Evolutionary conservation across 2,888 invertebrate genomes (phyloP).

Genomic region (Drosophila macrospina): DNA sequence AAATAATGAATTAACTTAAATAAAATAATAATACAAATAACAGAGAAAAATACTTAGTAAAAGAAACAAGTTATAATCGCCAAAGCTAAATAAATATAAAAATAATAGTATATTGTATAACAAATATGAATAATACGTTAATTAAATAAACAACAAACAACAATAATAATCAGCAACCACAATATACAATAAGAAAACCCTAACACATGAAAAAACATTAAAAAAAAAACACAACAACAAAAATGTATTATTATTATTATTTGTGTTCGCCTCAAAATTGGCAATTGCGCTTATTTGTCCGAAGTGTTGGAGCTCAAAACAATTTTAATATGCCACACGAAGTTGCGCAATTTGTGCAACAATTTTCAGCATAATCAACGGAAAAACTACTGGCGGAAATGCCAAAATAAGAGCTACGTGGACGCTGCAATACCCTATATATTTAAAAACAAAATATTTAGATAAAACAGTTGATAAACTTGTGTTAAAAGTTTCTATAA

Average conservation of each 20-base stretch:
- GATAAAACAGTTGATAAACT: too few species aligned
- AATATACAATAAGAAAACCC: slow-evolving; percentile 2
- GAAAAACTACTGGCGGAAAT: slow-evolving; percentile 23
- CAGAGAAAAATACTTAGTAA: background rate
- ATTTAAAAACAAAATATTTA: too few species aligned
- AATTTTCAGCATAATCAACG: slow-evolving; percentile 39
- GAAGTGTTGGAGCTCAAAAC: slow-evolving; percentile 40
- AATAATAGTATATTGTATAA: too few species aligned
- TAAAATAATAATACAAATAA: too few species aligned
- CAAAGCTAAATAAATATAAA: background rate
- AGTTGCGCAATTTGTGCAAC: slow-evolving; percentile 49
- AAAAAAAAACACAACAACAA: background rate
- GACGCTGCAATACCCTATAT: slow-evolving; percentile 27
- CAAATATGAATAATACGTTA: background rate
- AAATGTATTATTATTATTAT: slow-evolving; percentile 18
- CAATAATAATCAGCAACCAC: background rate
- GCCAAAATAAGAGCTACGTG: background rate
- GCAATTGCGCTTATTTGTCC: slow-evolving; percentile 32
- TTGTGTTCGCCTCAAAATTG: slow-evolving; percentile 30
- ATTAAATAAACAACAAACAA: background rate
- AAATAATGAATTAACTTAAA: too few species aligned
- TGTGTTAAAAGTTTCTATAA: too few species aligned
- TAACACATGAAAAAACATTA: slow-evolving; percentile 1
- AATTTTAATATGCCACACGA: slow-evolving; percentile 40
- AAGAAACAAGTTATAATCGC: background rate